These are phyloP conservation scores for Macrocentrus cingulum DNA, from an alignment of 1,140 invertebrate species.

Conservation along the genomic window DNA sequence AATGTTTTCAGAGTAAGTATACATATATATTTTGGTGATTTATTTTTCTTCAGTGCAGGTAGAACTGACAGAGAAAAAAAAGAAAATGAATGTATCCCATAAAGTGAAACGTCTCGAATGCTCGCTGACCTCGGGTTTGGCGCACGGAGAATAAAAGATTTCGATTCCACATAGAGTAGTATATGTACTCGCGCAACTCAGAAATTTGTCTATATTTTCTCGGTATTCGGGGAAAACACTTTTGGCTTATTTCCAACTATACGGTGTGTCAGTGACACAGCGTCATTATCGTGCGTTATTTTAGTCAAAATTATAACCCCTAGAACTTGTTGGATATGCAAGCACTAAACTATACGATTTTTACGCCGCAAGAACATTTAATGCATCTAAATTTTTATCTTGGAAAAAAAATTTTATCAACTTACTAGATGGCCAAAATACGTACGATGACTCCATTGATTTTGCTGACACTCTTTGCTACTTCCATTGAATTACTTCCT, in stretches of 20 bases:
- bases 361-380: too few species aligned
- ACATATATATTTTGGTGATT: neutral
- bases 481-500: too few species aligned
- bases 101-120: conserved; percentile 18
- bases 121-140: conserved; percentile 22
- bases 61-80: neutral
- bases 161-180: conserved; percentile 13
- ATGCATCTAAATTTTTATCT: too few species aligned
- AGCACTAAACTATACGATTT: too few species aligned
- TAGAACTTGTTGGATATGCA: neutral
- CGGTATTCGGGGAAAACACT: conserved; percentile 12
- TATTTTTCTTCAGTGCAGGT: neutral
- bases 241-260: conserved; percentile 14
- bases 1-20: too few species aligned
- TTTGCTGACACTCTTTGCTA: too few species aligned
- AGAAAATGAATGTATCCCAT: conserved; percentile 10
- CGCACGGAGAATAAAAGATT: conserved; percentile 27
- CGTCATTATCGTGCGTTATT: conserved; percentile 20
- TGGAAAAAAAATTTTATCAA: too few species aligned
- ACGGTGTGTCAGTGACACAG: conserved; percentile 1
- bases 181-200: conserved; percentile 1
- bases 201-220: conserved; percentile 21
- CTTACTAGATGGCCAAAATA: too few species aligned
- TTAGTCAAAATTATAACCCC: neutral
- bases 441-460: too few species aligned